Conservation (phyloP, 2,797 vertebrate genomes). For the Onychomys leucogaster region DNA sequence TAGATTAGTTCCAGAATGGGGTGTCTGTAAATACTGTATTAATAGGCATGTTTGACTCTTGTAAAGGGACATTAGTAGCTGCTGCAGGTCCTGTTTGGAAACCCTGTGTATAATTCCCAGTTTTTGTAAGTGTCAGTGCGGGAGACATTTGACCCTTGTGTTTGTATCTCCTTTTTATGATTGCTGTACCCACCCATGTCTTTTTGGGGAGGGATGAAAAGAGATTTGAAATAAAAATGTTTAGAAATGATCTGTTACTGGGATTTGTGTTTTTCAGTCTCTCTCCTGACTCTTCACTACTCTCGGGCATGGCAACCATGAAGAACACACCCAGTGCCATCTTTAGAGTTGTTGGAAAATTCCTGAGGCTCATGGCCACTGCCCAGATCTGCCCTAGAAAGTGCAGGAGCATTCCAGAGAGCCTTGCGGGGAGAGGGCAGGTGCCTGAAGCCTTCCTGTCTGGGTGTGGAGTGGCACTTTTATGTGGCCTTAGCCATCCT, state of each 20-base stretch:
- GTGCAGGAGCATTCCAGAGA: background rate
- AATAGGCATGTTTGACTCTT: constrained; percentile 86
- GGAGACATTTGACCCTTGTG: constrained; percentile 84
- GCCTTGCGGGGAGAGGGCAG: background rate
- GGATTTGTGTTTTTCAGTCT: constrained; percentile 19
- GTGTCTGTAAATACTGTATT: constrained; percentile 87
- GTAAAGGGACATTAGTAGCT: constrained; percentile 81
- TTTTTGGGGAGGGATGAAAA: constrained; percentile 81
- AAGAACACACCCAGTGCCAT: background rate
- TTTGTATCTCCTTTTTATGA: constrained; percentile 88
- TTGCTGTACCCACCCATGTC: constrained; percentile 79
- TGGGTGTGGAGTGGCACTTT: background rate
- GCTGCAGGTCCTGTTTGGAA: constrained; percentile 85
- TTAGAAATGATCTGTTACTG: constrained; percentile 75
- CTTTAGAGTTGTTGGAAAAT: background rate
- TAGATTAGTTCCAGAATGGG: constrained; percentile 81
- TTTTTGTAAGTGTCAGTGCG: constrained; percentile 82
- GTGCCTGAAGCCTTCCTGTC: background rate
- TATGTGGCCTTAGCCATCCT: background rate
- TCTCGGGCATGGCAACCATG: background rate
- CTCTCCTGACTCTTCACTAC: background rate
- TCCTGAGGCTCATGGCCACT: background rate
- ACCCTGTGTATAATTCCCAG: constrained; percentile 77
- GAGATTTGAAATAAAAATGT: constrained; percentile 88
- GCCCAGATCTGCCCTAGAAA: background rate